A percentile compares a stretch with the other conserved stretches of the same genome.
These are phyloP conservation scores for Eupithecia subumbrata DNA, from an alignment of 2,888 invertebrate genomes.

Conservation along the genomic window DNA sequence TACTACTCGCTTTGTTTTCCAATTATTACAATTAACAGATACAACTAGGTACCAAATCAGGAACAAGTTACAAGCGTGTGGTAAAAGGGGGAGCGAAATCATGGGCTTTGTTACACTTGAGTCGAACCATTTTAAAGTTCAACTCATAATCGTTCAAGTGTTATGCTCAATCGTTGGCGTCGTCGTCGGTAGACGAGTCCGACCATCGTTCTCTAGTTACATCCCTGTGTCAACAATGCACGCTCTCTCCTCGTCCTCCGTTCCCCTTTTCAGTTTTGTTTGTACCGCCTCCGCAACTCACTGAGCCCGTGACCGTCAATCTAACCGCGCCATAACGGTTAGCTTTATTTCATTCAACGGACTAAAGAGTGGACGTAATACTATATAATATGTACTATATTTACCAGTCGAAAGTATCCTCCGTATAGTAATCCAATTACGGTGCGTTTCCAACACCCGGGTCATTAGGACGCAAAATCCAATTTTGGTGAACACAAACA, in stretches of 20 bases:
- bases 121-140: conserved; percentile 48
- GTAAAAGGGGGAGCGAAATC: conserved; percentile 52
- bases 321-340: conserved; percentile 51
- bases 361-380: conserved; percentile 41
- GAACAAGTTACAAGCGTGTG: conserved; percentile 22
- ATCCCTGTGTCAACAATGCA: conserved; percentile 75
- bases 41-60: conserved; percentile 28
- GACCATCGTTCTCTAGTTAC: conserved; percentile 51
- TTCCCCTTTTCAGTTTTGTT: conserved; percentile 74
- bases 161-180: conserved; percentile 28
- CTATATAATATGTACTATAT: conserved; percentile 40
- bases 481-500: conserved; percentile 53
- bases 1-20: conserved; percentile 28
- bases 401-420: conserved; percentile 65
- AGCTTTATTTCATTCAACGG: conserved; percentile 47
- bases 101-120: not conserved
- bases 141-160: conserved; percentile 40
- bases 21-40: conserved; percentile 33
- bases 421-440: conserved; percentile 67
- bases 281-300: conserved; percentile 61
- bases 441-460: conserved; percentile 56
- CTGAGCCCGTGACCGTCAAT: conserved; percentile 43
- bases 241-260: conserved; percentile 66
- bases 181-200: conserved; percentile 20
- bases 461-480: conserved; percentile 58